Percentiles rank a stretch among this genome's conserved stretches.
Evolutionary conservation across 2,797 vertebrate genomes (phyloP).

Genomic region (Lerista edwardsae): DNA sequence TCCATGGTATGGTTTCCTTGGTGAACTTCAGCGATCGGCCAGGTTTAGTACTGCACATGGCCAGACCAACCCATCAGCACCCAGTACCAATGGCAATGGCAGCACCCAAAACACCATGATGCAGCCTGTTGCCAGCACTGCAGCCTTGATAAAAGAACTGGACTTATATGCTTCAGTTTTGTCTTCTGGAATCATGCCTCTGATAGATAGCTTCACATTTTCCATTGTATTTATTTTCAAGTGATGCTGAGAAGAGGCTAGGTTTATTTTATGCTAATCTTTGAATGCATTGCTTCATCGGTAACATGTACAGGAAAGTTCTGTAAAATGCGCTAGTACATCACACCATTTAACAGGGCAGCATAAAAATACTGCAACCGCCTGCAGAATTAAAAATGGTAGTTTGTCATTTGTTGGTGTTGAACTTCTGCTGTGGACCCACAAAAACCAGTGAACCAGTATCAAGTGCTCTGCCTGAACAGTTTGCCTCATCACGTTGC

Average conservation of each 20-base stretch:
- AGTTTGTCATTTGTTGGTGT: not conserved
- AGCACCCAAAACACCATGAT: not conserved
- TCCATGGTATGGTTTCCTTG: not conserved
- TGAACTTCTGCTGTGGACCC: not conserved
- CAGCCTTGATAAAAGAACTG: not conserved
- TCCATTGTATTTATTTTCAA: not conserved
- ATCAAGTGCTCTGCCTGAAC: not conserved
- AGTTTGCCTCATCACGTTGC: not conserved
- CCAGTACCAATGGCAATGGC: no score
- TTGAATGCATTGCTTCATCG: not conserved
- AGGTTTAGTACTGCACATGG: no score
- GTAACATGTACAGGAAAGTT: not conserved
- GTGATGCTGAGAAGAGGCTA: not conserved
- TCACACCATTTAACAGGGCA: not conserved
- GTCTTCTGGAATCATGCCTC: not conserved
- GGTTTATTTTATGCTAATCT: not conserved
- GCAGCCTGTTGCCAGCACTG: not conserved
- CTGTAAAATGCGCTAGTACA: not conserved
- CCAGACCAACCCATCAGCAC: no score
- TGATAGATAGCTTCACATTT: not conserved
- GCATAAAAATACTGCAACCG: not conserved
- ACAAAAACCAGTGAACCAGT: not conserved
- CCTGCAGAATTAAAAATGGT: not conserved
- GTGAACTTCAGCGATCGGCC: no score
- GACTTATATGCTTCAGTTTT: not conserved